Conservation (phyloP, 2,888 invertebrate genomes). For the Leptothorax acervorum region DNA sequence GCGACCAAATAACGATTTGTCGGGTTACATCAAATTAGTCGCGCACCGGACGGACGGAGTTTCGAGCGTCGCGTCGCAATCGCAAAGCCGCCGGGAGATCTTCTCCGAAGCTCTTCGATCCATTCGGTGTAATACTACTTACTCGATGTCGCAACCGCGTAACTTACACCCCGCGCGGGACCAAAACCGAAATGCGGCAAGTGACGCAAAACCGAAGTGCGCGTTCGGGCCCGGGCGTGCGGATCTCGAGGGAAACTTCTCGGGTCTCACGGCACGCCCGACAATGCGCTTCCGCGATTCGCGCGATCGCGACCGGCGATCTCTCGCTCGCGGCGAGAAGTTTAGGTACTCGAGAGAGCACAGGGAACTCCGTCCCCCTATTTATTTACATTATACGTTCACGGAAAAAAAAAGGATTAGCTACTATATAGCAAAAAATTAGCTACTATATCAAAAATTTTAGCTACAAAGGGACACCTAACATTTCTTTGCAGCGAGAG, state of each 20-base stretch:
- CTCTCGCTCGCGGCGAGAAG: not conserved
- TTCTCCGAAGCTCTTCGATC: slow-evolving; percentile 1
- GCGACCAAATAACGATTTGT: not conserved
- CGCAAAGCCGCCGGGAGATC: not conserved
- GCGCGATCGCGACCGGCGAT: not conserved
- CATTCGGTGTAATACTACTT: not conserved
- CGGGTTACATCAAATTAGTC: not conserved
- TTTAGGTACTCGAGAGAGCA: not conserved
- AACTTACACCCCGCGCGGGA: slow-evolving; percentile 1
- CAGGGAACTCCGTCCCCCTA: not conserved
- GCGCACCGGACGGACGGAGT: not conserved
- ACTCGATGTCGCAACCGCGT: not conserved
- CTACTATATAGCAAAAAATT: too few species aligned
- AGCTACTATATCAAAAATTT: too few species aligned
- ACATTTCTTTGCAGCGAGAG: too few species aligned
- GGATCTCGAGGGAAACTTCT: not conserved
- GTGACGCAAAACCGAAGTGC: not conserved
- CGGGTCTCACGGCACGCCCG: not conserved
- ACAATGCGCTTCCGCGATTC: not conserved
- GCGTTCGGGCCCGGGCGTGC: not conserved
- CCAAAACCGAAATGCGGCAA: not conserved
- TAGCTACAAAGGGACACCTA: too few species aligned
- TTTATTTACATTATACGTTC: not conserved
- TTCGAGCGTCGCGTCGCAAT: not conserved
- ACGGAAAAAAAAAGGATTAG: too few species aligned